These are phyloP conservation scores for Euschistus heros DNA, from an alignment of 1,140 invertebrate species.

Conservation along the genomic window DNA sequence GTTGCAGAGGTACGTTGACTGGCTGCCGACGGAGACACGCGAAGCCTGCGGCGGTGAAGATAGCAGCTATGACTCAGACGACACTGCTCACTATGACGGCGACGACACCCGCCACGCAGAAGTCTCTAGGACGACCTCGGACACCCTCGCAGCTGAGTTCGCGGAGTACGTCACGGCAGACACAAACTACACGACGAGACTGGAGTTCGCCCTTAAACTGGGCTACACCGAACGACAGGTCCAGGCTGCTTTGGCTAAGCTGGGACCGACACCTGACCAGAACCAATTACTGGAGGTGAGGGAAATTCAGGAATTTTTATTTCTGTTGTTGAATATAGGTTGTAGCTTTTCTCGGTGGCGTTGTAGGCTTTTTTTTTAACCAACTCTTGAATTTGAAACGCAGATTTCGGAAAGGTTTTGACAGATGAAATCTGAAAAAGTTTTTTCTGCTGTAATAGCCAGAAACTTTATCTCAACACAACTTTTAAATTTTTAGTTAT, in stretches of 20 bases:
- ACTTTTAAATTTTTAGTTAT: no score
- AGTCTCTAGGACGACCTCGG: constrained; percentile 66
- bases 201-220: constrained; percentile 77
- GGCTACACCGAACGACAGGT: constrained; percentile 83
- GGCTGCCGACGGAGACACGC: constrained; percentile 41
- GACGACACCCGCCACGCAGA: constrained; percentile 48
- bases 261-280: constrained; percentile 70
- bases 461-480: no score
- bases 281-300: constrained; percentile 73
- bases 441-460: no score
- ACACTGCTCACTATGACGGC: constrained; percentile 51
- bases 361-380: no score
- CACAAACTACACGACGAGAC: constrained; percentile 41
- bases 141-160: constrained; percentile 72
- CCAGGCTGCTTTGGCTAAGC: constrained; percentile 65
- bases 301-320: not conserved
- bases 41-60: constrained; percentile 52
- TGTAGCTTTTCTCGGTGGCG: no score
- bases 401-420: no score
- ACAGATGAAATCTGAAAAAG: no score
- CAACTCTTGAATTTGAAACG: no score
- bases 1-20: constrained; percentile 46
- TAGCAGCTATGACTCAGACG: constrained; percentile 79
- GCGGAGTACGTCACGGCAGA: constrained; percentile 52
- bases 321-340: no score